Evolutionary conservation across 53 echinoderm and acorn worm species (phyloP), one percentile per base, ranked within the genome.

Genomic region (Pentamera pediparva): DNA sequence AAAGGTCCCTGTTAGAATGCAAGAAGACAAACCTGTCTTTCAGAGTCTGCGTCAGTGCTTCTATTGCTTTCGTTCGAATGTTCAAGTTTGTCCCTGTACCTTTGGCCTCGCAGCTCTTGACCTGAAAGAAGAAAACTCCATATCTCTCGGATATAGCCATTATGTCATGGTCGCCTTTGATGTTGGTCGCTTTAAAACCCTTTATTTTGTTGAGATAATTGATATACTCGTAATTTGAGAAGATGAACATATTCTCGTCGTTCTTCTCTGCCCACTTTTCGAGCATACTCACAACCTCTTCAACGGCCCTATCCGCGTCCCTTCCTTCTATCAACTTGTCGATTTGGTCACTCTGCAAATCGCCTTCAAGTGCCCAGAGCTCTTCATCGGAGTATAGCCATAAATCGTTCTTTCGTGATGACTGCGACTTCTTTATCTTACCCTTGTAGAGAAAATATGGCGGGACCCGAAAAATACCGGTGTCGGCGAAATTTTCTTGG

Each of bases 21-120:
- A 72, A 22, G 30, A 72, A 72, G 5, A 72, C 73, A 53, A 53
- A 72, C 32, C 25, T 72, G 35, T 72, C 73, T 53, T 72, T 72
- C 73, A 72, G 51, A 35, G 55, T 20, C 35, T 72, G 73, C 8
- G 6, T 22, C 20, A 72, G 19, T 4, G 73, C 52, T 6, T 72
- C 54, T 18, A 33, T 52, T 28, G 73, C 28, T 52, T 72, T 72
- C 31, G 35, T 48, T 4, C 26, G 32, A 52, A 72, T 11, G 22
- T 72, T 72, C 20, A 54, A 18, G 25, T 32, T 52, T 18, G 19
- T 54, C 19, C 54, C 73, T 6, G 33, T 52, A 24, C 9, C 12
- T n/a, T n/a, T n/a, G 10, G 19, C 32, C 34, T 72, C 55, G 33
- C 73, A 72, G 37, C 73, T 72, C 35, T 72, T 72, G 17, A 72